A percentile compares a stretch with the other conserved stretches of the same genome.
These are phyloP conservation scores for Arctocebus calabarensis DNA, from an alignment of 2,797 vertebrate species.

Conservation along the genomic window DNA sequence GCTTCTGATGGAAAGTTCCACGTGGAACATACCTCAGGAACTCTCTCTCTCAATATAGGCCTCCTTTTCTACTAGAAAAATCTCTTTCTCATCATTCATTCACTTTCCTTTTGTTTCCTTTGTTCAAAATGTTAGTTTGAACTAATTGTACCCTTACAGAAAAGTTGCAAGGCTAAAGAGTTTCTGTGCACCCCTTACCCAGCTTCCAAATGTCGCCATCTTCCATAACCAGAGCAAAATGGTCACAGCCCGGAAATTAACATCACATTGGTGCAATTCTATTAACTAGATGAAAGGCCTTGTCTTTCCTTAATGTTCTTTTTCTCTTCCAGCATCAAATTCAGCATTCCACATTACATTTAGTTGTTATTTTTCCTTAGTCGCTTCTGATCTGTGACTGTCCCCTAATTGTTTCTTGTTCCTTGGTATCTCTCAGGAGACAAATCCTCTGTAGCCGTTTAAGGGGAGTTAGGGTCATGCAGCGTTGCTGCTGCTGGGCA, in stretches of 20 bases:
- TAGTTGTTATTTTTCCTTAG: neutral
- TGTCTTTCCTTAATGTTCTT: neutral
- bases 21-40: neutral
- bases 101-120: neutral
- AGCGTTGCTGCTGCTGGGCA: neutral
- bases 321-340: neutral
- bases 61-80: neutral
- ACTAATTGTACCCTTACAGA: neutral
- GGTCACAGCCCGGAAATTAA: neutral
- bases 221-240: neutral
- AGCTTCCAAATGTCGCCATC: neutral
- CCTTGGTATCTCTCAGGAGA: neutral
- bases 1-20: neutral
- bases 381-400: neutral
- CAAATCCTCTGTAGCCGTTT: neutral
- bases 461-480: neutral
- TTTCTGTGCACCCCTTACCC: neutral
- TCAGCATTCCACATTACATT: neutral
- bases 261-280: fast-evolving
- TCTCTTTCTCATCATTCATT: neutral
- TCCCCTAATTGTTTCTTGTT: neutral
- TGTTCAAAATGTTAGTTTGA: neutral
- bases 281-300: neutral
- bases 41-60: fast-evolving
- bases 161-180: neutral